These are phyloP conservation scores for Rhagoletis zephyria DNA, from an alignment of 1,140 invertebrate species.

Conservation along the genomic window DNA sequence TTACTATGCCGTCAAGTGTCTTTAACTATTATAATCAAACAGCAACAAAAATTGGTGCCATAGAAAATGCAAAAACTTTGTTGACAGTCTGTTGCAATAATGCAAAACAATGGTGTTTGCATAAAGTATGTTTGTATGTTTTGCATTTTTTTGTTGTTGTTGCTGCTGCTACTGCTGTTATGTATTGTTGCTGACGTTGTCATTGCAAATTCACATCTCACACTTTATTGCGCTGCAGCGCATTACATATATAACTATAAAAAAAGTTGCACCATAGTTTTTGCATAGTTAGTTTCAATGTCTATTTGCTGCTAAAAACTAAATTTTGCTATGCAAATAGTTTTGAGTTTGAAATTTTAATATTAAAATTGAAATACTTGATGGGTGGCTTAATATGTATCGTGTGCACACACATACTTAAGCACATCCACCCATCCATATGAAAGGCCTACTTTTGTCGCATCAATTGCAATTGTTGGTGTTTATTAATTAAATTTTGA, in stretches of 20 bases:
- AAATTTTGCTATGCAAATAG: conserved; percentile 18
- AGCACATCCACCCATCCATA: not conserved
- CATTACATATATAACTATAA: not conserved
- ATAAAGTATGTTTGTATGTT: not conserved
- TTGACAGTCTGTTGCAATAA: conserved; percentile 26
- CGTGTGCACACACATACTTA: not conserved
- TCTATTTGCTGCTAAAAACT: not conserved
- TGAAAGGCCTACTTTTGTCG: not conserved
- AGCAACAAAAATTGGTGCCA: conserved; percentile 22
- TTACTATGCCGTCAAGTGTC: no score
- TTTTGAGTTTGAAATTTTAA: conserved; percentile 33
- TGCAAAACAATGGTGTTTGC: conserved; percentile 29
- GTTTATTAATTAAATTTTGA: not conserved
- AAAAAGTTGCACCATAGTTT: not conserved
- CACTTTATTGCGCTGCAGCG: not conserved
- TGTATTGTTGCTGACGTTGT: not conserved
- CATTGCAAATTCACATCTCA: not conserved
- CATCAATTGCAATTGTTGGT: not conserved
- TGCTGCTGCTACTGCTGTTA: not conserved
- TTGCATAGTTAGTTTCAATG: not conserved
- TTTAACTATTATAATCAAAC: not conserved
- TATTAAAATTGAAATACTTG: not conserved
- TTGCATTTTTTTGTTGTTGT: not conserved
- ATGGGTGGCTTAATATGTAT: not conserved
- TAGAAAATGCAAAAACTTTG: conserved; percentile 17